phyloP scores from a whole-genome alignment of 2,797 vertebrate species.

The Sebastolobus altivelis region DNA sequence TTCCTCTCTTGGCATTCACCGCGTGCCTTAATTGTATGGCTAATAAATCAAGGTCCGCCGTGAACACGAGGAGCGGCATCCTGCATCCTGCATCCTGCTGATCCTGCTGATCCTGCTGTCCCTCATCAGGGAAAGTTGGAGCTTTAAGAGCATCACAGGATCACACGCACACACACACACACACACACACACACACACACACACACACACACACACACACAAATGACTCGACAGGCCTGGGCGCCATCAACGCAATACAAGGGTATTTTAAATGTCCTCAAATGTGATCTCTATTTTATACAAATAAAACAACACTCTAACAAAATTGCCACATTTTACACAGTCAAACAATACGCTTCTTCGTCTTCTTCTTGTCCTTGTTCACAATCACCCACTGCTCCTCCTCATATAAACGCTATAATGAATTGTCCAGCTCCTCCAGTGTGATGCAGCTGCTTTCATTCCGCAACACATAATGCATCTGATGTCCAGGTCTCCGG shows the following conservation, averaged over 20 bases:
- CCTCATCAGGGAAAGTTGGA: conserved; percentile 28
- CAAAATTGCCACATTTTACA: neutral
- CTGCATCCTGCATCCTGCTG: conserved; percentile 34
- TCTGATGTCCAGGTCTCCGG: conserved; percentile 9
- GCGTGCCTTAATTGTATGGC: conserved; percentile 96
- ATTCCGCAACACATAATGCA: conserved; percentile 30
- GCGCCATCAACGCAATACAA: conserved; percentile 8
- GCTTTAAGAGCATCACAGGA: conserved; percentile 14
- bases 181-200: conserved; percentile 14
- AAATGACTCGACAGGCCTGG: conserved; percentile 21
- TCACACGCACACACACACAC: neutral
- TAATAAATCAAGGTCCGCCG: conserved; percentile 95
- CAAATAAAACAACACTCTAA: neutral
- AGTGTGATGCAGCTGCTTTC: conserved; percentile 29
- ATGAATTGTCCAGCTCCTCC: neutral
- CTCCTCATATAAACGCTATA: neutral
- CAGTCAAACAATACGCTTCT: neutral
- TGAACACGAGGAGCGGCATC: conserved; percentile 93
- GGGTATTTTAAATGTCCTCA: neutral
- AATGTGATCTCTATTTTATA: neutral
- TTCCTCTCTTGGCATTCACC: conserved; percentile 96
- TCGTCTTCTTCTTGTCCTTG: neutral
- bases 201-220: neutral
- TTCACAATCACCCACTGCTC: neutral
- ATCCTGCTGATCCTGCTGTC: conserved; percentile 54